Conservation (phyloP, 1,140 invertebrate genomes). For the Drosophila grimshawi region DNA sequence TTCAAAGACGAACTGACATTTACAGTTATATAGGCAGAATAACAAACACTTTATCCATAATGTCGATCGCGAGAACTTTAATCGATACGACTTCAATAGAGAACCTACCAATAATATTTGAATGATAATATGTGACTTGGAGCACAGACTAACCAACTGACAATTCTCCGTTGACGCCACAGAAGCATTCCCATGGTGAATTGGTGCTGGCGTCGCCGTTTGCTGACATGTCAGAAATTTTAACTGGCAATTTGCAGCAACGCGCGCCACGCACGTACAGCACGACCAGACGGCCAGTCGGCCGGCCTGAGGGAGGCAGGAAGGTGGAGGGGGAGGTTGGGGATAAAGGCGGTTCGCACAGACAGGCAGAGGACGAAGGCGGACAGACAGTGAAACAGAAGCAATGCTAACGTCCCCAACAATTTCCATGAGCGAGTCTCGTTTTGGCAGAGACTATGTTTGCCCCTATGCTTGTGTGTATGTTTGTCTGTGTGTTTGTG, state of each 20-base stretch:
- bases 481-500: background rate
- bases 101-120: background rate
- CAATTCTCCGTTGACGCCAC: background rate
- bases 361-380: constrained; percentile 10
- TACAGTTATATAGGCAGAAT: no score
- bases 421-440: constrained; percentile 41
- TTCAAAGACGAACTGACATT: no score
- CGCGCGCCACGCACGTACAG: constrained; percentile 61
- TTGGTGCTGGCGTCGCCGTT: constrained; percentile 57
- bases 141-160: background rate
- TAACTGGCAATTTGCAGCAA: constrained; percentile 77
- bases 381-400: constrained; percentile 30
- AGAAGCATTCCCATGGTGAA: constrained; percentile 6
- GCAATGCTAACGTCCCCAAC: constrained; percentile 34
- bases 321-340: background rate
- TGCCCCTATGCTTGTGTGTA: background rate
- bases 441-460: constrained; percentile 11
- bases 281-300: constrained; percentile 28
- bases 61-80: background rate
- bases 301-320: background rate
- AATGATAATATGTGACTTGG: background rate
- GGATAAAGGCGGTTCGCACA: constrained; percentile 1
- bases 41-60: no score
- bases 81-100: background rate
- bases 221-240: constrained; percentile 79